Evolutionary conservation across 2,888 invertebrate genomes (phyloP).

Genomic region (Acleris laterana): DNA sequence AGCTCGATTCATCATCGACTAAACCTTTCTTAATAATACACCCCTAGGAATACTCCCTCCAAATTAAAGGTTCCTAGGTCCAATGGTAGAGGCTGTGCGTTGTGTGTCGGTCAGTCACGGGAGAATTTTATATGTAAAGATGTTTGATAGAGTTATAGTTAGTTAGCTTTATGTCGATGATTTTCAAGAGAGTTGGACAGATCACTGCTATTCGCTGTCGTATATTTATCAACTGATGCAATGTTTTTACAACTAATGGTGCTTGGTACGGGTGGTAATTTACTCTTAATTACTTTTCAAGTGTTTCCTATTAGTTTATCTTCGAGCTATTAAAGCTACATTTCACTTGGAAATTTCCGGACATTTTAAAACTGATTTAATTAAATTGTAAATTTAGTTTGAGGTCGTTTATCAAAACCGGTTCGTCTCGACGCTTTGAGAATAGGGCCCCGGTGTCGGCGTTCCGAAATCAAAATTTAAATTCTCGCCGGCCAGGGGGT

Average conservation of each 20-base stretch:
- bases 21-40: too few relatives aligned
- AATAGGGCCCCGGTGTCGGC: constrained; percentile 9
- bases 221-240: constrained; percentile 14
- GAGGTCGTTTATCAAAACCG: constrained; percentile 13
- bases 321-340: constrained; percentile 61
- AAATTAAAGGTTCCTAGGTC: too few relatives aligned
- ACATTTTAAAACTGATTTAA: constrained; percentile 46
- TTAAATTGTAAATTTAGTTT: constrained; percentile 50
- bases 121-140: too few relatives aligned
- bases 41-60: too few relatives aligned
- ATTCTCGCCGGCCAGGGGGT: constrained; percentile 19
- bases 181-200: neutral
- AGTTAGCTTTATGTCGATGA: too few relatives aligned
- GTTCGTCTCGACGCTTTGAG: constrained; percentile 9
- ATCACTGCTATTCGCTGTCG: neutral
- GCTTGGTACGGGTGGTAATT: constrained; percentile 40
- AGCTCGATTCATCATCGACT: too few relatives aligned
- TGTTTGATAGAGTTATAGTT: too few relatives aligned
- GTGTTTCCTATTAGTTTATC: constrained; percentile 72
- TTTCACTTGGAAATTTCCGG: constrained; percentile 71
- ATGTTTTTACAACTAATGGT: constrained; percentile 15
- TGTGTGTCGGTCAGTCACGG: too few relatives aligned
- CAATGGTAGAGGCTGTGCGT: too few relatives aligned
- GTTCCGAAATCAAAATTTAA: constrained; percentile 23
- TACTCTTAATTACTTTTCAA: constrained; percentile 63